phyloP scores from a whole-genome alignment of 2,888 invertebrate species.

The Pterobdella sp. region DNA sequence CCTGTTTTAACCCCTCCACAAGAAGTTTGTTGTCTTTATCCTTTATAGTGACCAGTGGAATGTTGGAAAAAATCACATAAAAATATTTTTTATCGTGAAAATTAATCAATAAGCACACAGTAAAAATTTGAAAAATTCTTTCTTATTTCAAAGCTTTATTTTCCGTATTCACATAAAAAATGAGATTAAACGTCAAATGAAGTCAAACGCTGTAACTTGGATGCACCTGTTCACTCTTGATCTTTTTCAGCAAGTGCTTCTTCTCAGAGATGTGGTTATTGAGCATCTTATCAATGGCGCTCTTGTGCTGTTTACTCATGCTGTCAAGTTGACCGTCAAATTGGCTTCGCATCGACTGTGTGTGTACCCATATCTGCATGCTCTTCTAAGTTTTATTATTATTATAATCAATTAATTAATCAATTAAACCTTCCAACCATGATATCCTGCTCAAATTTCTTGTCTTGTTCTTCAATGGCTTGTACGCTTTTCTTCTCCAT shows the following conservation, averaged over 20 bases:
- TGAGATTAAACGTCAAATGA: not conserved
- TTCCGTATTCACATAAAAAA: no score
- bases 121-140: no score
- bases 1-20: conserved; percentile 85
- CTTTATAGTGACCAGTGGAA: conserved; percentile 42
- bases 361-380: not conserved
- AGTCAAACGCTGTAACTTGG: not conserved
- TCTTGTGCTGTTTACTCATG: conserved; percentile 77
- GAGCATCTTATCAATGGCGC: conserved; percentile 85
- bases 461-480: conserved; percentile 73
- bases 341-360: conserved; percentile 64
- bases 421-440: not conserved
- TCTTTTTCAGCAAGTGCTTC: conserved; percentile 77
- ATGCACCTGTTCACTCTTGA: conserved; percentile 73
- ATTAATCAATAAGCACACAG: not conserved
- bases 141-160: no score
- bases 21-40: conserved; percentile 87
- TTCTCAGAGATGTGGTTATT: conserved; percentile 81
- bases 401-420: not conserved
- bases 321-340: conserved; percentile 87
- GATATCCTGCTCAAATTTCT: conserved; percentile 67
- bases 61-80: not conserved
- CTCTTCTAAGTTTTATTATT: not conserved
- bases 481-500: conserved; percentile 69
- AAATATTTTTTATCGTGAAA: not conserved